Evolutionary conservation across 2,113 vertebrate genomes (phyloP), one percentile per base, ranked within the genome.

Genomic region (Cheilinus undulatus): DNA sequence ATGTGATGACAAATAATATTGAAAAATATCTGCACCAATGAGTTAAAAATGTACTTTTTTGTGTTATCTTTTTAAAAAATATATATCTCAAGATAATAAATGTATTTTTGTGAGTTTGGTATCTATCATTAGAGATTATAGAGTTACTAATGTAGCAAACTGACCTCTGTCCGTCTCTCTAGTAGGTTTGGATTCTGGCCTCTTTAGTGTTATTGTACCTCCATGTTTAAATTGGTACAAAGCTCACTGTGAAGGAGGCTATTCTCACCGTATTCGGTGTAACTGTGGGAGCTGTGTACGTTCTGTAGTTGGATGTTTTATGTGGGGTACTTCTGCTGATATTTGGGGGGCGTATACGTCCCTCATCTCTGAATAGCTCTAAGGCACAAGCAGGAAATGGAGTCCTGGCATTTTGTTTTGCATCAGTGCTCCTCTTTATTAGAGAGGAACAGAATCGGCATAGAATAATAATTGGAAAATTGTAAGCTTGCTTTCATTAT

Each of bases 381-480:
- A 83, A 94, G 92, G 92, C 91, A 92, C 60, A 82, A 72, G 70
- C 84, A 89, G 90, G 88, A 93, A 94, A 92, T 87, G 82, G 89
- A 93, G 88, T 92, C 89, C 76, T 92, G 83, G 84, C 91, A 88
- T 92, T 91, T 88, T 89, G 92, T 86, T 87, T 88, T 90, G 92
- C 92, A 89, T 89, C 91, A 88, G 81, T 85, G 89, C 92, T 77
- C 83, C 81, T 90, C 87, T 92, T 93, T 93, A 94, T 94, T 93
- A 93, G 86, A 74, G 81, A 86, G 88, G 83, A 87, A 82, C 76
- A 83, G 69, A 89, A 87, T 84, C 84, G 49, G 83, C 86, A 87
- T 89, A 45, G 89, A 91, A 91, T 93, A 93, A 94, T 93, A 92
- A 94, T 91, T 90, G 88, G 91, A 91, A 91, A 92, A 92, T 92